Percentiles rank a stretch among this genome's conserved stretches.
These are phyloP conservation scores for Acanthiza pusilla DNA, from an alignment of 2,797 vertebrate genomes.

Conservation along the genomic window DNA sequence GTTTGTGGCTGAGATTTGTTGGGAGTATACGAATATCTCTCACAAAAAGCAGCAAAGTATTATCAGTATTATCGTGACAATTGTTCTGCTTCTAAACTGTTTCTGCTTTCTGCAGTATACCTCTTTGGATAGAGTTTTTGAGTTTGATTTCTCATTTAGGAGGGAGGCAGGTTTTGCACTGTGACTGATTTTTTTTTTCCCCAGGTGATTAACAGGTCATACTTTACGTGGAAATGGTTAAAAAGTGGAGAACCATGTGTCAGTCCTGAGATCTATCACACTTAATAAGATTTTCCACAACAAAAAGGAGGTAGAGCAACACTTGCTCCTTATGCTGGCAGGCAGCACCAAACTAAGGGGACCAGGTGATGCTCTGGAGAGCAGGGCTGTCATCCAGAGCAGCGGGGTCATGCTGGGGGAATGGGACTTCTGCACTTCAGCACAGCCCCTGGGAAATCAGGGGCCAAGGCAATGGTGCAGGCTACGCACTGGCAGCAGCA, in stretches of 20 bases:
- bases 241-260: neutral
- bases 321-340: neutral
- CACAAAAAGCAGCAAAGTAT: fast-evolving
- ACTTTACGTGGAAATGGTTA: neutral
- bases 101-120: neutral
- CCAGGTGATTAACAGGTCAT: too few relatives aligned
- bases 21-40: neutral
- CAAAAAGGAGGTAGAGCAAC: neutral
- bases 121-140: neutral
- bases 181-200: neutral
- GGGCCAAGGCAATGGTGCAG: neutral
- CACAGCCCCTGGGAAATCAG: neutral
- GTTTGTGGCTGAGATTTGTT: neutral
- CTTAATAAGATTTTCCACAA: neutral
- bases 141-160: neutral
- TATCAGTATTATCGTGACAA: neutral
- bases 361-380: neutral
- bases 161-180: neutral
- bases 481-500: neutral
- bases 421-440: neutral
- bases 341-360: neutral
- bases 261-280: neutral
- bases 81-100: neutral
- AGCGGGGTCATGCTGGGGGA: neutral
- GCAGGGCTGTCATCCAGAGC: neutral